Evolutionary conservation across 1,140 invertebrate genomes (phyloP).

Genomic region (Mya arenaria): DNA sequence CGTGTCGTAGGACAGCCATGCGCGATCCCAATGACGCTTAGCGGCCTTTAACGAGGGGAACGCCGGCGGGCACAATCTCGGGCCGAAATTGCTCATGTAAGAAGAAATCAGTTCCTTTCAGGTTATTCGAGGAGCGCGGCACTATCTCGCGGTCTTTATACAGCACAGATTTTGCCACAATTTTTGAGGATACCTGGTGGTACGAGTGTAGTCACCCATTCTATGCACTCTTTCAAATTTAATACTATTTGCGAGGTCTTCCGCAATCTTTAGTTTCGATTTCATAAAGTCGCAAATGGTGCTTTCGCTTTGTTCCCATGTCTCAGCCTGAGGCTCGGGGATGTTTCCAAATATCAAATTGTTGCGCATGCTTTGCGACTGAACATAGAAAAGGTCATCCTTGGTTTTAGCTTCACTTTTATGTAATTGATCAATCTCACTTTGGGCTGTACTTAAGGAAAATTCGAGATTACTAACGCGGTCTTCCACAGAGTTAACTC

Average conservation of each 20-base stretch:
- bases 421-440: no score
- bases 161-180: neutral
- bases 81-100: neutral
- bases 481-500: no score
- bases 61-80: neutral
- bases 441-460: no score
- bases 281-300: neutral
- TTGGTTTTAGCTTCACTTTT: no score
- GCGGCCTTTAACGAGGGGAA: neutral
- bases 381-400: neutral
- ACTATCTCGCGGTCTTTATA: neutral
- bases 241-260: neutral
- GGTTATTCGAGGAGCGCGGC: neutral
- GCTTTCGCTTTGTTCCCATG: neutral
- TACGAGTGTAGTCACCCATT: neutral
- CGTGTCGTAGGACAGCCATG: neutral
- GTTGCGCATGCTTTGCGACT: slow-evolving; percentile 16
- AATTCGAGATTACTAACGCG: no score
- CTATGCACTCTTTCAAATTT: slow-evolving; percentile 21
- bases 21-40: neutral
- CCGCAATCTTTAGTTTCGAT: slow-evolving; percentile 10
- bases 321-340: neutral
- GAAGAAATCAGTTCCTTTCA: neutral
- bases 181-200: neutral
- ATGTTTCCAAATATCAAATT: slow-evolving; percentile 21